These are phyloP conservation scores for Reinhardtius hippoglossoides DNA, from an alignment of 2,113 vertebrate species.

Conservation along the genomic window DNA sequence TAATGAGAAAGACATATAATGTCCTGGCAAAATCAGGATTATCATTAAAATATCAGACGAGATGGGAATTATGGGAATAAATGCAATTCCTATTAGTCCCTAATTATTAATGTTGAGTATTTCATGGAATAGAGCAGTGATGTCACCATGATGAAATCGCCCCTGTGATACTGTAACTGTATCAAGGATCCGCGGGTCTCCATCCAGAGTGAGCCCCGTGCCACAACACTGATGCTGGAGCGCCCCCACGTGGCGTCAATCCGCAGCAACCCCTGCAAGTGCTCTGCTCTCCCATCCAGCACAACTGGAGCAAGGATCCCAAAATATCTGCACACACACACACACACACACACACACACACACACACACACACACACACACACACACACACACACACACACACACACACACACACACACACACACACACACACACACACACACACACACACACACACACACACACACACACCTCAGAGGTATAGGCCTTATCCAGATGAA, in stretches of 20 bases:
- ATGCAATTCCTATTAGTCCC: no score
- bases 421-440: no score
- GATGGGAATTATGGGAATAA: background rate
- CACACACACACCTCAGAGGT: no score
- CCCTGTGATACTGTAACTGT: conserved; percentile 20
- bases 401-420: no score
- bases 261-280: background rate
- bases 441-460: no score
- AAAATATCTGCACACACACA: conserved; percentile 20
- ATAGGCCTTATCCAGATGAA: no score
- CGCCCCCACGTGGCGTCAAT: conserved; percentile 38
- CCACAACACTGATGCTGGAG: conserved; percentile 15
- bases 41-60: no score
- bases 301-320: conserved; percentile 16
- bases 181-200: background rate
- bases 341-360: background rate
- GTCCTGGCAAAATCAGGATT: no score
- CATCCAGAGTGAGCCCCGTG: background rate
- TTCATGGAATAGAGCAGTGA: background rate
- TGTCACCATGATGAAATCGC: background rate
- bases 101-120: no score
- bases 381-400: no score
- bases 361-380: background rate
- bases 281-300: background rate
- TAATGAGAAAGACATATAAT: no score